A percentile compares a stretch with the other conserved stretches of the same genome.
phyloP scores from a whole-genome alignment of 1,140 invertebrate genomes.

The Achatina immaculata region DNA sequence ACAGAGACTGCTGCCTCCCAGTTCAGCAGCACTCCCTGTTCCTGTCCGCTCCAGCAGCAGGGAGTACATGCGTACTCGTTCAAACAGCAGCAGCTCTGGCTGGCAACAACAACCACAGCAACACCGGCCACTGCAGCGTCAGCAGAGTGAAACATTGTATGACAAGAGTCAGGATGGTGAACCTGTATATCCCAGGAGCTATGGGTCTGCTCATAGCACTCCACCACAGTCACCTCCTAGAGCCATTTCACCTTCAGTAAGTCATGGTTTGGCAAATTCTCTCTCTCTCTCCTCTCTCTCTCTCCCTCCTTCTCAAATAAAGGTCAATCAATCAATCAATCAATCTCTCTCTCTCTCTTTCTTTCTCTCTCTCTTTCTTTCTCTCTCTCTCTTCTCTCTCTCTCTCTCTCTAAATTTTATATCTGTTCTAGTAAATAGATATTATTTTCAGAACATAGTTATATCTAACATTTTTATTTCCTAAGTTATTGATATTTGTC shows the following conservation, averaged over 20 bases:
- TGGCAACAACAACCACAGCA: conserved; percentile 51
- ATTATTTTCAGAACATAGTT: too few species aligned
- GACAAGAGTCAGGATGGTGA: conserved; percentile 59
- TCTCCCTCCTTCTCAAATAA: too few species aligned
- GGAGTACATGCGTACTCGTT: conserved; percentile 56
- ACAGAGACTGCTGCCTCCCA: conserved; percentile 71
- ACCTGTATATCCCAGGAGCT: conserved; percentile 31
- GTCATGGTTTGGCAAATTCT: not conserved
- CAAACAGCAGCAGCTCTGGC: conserved; percentile 51
- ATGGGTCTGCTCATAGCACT: conserved; percentile 37
- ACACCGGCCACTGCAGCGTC: conserved; percentile 50
- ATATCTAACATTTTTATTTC: too few species aligned
- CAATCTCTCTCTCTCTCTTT: too few species aligned
- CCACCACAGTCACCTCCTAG: conserved; percentile 46
- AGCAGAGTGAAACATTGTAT: conserved; percentile 72
- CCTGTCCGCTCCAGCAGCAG: conserved; percentile 69
- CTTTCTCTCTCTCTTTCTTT: too few species aligned
- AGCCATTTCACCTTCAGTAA: conserved; percentile 23
- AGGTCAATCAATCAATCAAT: too few species aligned
- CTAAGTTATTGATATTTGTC: too few species aligned
- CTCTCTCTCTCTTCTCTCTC: too few species aligned
- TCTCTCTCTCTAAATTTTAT: too few species aligned
- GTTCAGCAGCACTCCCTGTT: conserved; percentile 69
- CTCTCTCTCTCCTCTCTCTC: too few species aligned
- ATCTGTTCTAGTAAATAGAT: too few species aligned